These are phyloP conservation scores for Pangasius djambal DNA, from an alignment of 2,797 vertebrate species.

Conservation along the genomic window DNA sequence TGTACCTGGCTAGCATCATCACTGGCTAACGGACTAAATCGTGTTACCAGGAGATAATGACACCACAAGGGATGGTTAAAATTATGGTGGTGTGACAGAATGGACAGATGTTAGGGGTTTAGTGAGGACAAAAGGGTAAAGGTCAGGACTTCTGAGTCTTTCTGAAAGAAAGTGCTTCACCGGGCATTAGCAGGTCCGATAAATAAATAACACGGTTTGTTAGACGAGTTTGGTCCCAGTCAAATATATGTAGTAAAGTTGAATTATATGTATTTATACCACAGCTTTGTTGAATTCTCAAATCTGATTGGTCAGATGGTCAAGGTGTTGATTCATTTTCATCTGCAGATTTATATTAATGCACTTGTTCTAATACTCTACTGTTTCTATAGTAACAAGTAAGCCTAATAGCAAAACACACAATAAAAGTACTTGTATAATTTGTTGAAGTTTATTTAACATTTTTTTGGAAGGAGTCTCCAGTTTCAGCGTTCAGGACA, in stretches of 20 bases:
- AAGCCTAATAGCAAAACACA: neutral
- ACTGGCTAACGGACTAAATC: neutral
- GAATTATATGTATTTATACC: neutral
- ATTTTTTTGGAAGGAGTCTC: neutral
- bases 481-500: neutral
- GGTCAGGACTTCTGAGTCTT: neutral
- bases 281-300: neutral
- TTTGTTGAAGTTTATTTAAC: neutral
- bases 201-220: neutral
- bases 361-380: neutral
- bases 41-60: neutral
- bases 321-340: neutral
- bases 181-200: neutral
- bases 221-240: neutral
- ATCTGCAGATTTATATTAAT: neutral
- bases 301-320: neutral
- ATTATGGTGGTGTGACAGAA: neutral
- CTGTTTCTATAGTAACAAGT: neutral
- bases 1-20: neutral
- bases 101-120: neutral
- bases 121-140: neutral
- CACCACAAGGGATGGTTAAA: neutral
- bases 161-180: neutral
- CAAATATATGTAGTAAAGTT: neutral
- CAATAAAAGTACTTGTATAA: neutral